Evolutionary conservation across 2,113 vertebrate genomes (phyloP).

Genomic region (Emydocephalus ijimae): DNA sequence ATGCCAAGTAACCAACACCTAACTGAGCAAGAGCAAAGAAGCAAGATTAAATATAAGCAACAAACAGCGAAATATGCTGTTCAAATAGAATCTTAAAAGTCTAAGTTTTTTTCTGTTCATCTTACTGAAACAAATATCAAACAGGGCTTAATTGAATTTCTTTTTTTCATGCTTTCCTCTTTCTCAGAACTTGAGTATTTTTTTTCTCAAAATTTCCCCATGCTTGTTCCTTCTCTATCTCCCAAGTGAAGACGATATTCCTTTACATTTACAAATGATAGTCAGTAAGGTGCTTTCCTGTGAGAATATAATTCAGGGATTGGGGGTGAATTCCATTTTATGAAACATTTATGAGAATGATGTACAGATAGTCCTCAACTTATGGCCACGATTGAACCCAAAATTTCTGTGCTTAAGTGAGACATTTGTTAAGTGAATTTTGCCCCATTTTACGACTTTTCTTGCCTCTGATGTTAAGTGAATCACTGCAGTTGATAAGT

Average conservation of each 20-base stretch:
- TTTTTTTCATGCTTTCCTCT: neutral
- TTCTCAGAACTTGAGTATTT: neutral
- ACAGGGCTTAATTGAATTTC: neutral
- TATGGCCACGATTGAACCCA: no score
- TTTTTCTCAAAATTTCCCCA: neutral
- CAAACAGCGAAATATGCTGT: neutral
- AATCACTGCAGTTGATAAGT: no score
- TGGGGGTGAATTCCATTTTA: neutral
- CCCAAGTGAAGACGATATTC: neutral
- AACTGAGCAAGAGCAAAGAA: neutral
- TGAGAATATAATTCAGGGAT: neutral
- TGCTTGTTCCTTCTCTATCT: neutral
- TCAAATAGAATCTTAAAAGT: neutral
- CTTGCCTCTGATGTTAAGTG: no score
- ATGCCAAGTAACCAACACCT: neutral
- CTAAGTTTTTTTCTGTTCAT: neutral
- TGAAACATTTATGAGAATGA: neutral
- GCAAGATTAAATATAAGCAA: neutral
- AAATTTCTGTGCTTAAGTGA: no score
- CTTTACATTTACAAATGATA: neutral
- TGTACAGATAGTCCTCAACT: neutral
- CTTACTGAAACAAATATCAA: neutral
- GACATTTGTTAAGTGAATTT: no score
- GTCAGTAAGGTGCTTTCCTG: neutral
- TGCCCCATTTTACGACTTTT: no score